Percentiles rank a stretch among this genome's conserved stretches.
Conservation (phyloP, 2,797 vertebrate genomes). For the Synaphobranchus kaupii region DNA sequence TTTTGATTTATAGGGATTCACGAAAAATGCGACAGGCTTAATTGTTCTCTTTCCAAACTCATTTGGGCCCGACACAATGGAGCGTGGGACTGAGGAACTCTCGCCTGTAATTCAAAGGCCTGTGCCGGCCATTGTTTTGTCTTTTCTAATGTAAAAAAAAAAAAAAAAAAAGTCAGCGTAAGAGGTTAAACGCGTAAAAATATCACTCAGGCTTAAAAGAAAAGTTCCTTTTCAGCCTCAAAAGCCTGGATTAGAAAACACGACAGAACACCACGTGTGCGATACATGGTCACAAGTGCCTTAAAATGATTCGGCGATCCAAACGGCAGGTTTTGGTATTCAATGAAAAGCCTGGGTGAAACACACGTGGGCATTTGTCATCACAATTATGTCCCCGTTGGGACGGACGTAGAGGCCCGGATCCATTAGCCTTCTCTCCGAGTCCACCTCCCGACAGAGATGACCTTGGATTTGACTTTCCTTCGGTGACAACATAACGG, state of each 20-base stretch:
- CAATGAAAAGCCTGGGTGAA: neutral
- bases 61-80: neutral
- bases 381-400: neutral
- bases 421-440: neutral
- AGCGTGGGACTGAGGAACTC: too few relatives aligned
- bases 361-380: neutral
- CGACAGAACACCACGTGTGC: neutral
- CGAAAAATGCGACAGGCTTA: neutral
- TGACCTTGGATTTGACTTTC: slow-evolving; percentile 25
- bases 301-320: neutral
- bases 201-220: neutral
- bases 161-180: neutral
- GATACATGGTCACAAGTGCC: neutral
- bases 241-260: neutral
- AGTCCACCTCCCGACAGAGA: neutral
- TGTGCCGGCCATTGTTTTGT: neutral
- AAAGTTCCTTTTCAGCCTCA: neutral
- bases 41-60: neutral
- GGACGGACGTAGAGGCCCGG: neutral
- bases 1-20: neutral
- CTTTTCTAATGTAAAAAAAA: neutral
- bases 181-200: neutral
- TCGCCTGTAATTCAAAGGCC: neutral
- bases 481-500: neutral
- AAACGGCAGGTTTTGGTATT: neutral